Evolutionary conservation across 1,140 invertebrate species (phyloP).

Genomic region (Akabosia matsudoensis): DNA sequence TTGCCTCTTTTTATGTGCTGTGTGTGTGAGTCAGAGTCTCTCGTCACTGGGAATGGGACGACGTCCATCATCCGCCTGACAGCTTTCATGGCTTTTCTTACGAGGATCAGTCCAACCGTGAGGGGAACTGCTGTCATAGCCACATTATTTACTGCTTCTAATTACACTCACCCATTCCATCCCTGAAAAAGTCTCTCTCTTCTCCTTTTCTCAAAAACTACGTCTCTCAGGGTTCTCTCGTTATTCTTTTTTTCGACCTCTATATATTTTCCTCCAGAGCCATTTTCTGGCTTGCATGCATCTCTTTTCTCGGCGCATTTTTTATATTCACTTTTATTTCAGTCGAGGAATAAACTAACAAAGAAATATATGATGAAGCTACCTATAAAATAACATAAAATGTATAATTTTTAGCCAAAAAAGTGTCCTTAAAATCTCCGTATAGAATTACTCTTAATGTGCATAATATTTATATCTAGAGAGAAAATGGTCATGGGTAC

Average conservation of each 20-base stretch:
- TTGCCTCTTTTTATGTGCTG: no score
- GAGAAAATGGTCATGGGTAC: constrained; percentile 12
- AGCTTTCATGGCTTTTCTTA: constrained; percentile 39
- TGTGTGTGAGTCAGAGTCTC: constrained; percentile 26
- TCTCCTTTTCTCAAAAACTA: not conserved
- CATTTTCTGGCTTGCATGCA: not conserved
- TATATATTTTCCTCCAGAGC: not conserved
- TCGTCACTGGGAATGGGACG: constrained; percentile 41
- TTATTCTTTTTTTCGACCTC: not conserved
- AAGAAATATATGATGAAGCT: not conserved
- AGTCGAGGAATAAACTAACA: not conserved
- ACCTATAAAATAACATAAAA: not conserved
- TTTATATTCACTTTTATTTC: constrained; percentile 8
- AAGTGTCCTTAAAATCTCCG: no score
- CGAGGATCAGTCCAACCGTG: constrained; percentile 42
- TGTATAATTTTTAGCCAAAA: no score
- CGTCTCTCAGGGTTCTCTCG: constrained; percentile 16
- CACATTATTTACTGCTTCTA: constrained; percentile 45
- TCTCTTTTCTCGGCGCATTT: not conserved
- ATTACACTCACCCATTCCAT: constrained; percentile 42
- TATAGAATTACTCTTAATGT: not conserved
- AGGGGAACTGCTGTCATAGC: constrained; percentile 44
- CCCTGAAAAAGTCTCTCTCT: constrained; percentile 13
- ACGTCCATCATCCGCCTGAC: constrained; percentile 46
- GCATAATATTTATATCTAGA: not conserved